phyloP scores from a whole-genome alignment of 1,140 invertebrate genomes.

The Dreissena polymorpha region DNA sequence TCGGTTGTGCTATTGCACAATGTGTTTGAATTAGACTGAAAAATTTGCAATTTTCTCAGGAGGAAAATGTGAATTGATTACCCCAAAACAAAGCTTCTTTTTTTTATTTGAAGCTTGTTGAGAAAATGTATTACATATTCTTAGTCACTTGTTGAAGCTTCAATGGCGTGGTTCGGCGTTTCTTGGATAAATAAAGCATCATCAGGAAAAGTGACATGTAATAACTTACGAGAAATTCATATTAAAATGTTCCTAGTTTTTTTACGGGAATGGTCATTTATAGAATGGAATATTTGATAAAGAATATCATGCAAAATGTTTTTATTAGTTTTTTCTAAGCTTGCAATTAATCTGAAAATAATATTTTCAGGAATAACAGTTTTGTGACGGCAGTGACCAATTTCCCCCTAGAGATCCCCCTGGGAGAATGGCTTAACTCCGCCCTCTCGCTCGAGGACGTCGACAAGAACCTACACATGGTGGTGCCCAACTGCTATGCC shows the following conservation, averaged over 20 bases:
- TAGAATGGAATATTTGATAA: too few species aligned
- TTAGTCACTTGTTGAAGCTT: too few species aligned
- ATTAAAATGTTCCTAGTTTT: too few species aligned
- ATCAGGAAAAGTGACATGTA: too few species aligned
- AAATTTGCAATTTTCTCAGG: background rate
- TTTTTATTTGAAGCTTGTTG: background rate
- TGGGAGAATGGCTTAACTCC: slow-evolving; percentile 36
- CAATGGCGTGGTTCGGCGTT: too few species aligned
- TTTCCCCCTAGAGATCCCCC: slow-evolving; percentile 30
- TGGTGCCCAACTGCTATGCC: slow-evolving; percentile 45
- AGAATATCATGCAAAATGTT: too few species aligned
- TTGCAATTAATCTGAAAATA: background rate
- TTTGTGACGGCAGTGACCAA: slow-evolving; percentile 13
- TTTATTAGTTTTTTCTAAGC: too few species aligned
- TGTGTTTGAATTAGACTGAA: background rate
- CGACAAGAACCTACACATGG: slow-evolving; percentile 31
- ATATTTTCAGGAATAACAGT: slow-evolving; percentile 24
- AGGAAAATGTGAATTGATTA: background rate
- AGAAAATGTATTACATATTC: too few species aligned
- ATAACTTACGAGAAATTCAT: too few species aligned
- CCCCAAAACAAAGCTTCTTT: background rate
- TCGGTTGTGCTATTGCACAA: slow-evolving; percentile 19
- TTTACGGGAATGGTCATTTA: too few species aligned
- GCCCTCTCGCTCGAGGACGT: slow-evolving; percentile 21
- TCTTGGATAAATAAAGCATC: too few species aligned